Evolutionary conservation across 2,888 invertebrate genomes (phyloP).

Genomic region (Coenonympha glycerion): DNA sequence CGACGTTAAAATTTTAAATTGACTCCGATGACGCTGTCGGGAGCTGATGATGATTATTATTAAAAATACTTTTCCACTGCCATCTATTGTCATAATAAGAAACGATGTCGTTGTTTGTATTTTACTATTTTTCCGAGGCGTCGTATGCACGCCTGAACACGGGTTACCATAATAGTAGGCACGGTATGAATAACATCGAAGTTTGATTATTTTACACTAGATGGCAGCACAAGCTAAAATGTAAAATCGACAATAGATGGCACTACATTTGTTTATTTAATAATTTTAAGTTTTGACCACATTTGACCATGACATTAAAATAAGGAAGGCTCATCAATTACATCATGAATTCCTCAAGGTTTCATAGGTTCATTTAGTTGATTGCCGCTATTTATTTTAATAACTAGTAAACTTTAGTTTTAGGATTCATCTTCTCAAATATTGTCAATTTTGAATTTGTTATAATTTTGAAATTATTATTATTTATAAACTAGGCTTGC

Average conservation of each 20-base stretch:
- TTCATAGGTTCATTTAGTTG: too few species aligned
- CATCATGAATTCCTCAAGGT: not conserved
- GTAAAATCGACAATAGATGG: not conserved
- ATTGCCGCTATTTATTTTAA: too few species aligned
- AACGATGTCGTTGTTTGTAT: not conserved
- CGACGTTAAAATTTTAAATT: too few species aligned
- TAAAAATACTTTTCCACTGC: not conserved
- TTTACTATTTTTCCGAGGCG: too few species aligned
- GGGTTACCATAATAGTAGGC: too few species aligned
- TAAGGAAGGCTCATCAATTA: not conserved
- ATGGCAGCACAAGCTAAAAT: conserved; percentile 7
- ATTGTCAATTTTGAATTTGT: too few species aligned
- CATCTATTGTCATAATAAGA: not conserved
- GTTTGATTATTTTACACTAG: not conserved
- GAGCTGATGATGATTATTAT: not conserved
- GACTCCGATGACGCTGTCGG: too few species aligned
- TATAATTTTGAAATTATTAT: too few species aligned
- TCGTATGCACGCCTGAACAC: too few species aligned
- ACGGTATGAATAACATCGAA: not conserved
- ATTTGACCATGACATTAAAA: conserved; percentile 1
- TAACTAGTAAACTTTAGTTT: too few species aligned
- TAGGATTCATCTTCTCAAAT: too few species aligned
- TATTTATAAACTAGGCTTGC: too few species aligned
- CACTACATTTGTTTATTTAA: not conserved
- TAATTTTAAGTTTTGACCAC: not conserved